Conservation (phyloP, 2,888 invertebrate species). For the Cephus pygmeus region DNA sequence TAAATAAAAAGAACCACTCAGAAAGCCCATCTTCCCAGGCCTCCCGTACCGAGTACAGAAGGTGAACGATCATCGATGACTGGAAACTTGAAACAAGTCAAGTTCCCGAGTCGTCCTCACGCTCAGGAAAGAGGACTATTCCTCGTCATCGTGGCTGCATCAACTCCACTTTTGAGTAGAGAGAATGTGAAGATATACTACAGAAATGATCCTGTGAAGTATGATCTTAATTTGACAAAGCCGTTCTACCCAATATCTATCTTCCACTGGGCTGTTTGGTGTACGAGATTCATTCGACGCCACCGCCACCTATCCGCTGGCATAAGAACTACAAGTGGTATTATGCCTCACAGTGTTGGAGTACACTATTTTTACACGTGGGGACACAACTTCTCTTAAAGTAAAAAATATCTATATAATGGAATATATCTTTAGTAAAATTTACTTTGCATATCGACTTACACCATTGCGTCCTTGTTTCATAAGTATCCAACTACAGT, state of each 20-base stretch:
- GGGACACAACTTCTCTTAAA: not conserved
- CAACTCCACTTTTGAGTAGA: slow-evolving; percentile 67
- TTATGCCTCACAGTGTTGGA: not conserved
- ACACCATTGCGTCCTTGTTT: slow-evolving; percentile 76
- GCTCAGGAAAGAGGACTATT: slow-evolving; percentile 62
- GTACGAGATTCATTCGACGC: not conserved
- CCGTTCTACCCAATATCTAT: not conserved
- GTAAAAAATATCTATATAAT: not conserved
- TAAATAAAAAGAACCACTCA: slow-evolving; percentile 47
- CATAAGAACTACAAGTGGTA: not conserved
- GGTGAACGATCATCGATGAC: slow-evolving; percentile 63
- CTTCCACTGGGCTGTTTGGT: not conserved
- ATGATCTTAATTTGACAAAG: slow-evolving; percentile 49
- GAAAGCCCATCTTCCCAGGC: slow-evolving; percentile 51
- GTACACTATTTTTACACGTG: not conserved
- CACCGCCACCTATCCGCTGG: slow-evolving; percentile 28
- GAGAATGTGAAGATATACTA: slow-evolving; percentile 73
- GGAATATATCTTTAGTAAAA: not conserved
- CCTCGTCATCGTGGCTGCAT: slow-evolving; percentile 72
- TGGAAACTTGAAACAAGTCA: slow-evolving; percentile 31
- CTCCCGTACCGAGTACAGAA: slow-evolving; percentile 37
- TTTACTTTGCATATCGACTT: slow-evolving; percentile 24
- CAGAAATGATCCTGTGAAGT: slow-evolving; percentile 78
- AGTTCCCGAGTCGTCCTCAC: slow-evolving; percentile 54
- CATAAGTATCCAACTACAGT: slow-evolving; percentile 92